A percentile compares a stretch with the other conserved stretches of the same genome.
Conservation (phyloP, 1,140 invertebrate genomes). For the Dryas iulia region DNA sequence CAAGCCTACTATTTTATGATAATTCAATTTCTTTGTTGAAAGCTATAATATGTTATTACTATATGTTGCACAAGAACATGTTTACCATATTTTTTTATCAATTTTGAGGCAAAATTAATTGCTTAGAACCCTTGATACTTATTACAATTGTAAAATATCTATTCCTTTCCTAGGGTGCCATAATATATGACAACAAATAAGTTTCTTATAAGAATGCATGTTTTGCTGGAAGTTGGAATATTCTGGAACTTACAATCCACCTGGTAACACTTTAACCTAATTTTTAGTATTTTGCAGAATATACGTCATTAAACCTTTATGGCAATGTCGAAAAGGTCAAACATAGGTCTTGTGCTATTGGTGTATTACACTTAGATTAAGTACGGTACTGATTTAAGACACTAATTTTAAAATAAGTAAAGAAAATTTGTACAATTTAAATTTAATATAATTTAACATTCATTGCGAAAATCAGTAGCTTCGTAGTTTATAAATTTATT, state of each 20-base stretch:
- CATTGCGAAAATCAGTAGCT: too few species aligned
- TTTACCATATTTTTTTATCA: neutral
- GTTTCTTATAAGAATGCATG: neutral
- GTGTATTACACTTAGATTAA: too few species aligned
- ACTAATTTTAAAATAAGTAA: neutral
- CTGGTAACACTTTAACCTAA: conserved; percentile 12
- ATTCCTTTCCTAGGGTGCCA: neutral
- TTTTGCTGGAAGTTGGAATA: neutral
- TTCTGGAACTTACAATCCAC: neutral
- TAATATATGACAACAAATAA: neutral
- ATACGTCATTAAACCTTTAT: neutral
- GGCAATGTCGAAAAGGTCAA: conserved; percentile 16
- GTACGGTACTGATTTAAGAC: too few species aligned
- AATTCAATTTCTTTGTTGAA: neutral
- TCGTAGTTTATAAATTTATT: too few species aligned
- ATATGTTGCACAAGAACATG: neutral
- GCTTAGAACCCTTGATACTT: neutral
- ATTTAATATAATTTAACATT: too few species aligned
- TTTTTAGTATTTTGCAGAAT: conserved; percentile 6
- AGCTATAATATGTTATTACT: neutral
- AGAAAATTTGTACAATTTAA: too few species aligned
- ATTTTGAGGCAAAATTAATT: neutral
- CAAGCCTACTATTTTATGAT: neutral
- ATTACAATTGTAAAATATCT: neutral
- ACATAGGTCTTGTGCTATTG: neutral